Evolutionary conservation across 2,113 vertebrate species (phyloP).

Genomic region (Indicator indicator): DNA sequence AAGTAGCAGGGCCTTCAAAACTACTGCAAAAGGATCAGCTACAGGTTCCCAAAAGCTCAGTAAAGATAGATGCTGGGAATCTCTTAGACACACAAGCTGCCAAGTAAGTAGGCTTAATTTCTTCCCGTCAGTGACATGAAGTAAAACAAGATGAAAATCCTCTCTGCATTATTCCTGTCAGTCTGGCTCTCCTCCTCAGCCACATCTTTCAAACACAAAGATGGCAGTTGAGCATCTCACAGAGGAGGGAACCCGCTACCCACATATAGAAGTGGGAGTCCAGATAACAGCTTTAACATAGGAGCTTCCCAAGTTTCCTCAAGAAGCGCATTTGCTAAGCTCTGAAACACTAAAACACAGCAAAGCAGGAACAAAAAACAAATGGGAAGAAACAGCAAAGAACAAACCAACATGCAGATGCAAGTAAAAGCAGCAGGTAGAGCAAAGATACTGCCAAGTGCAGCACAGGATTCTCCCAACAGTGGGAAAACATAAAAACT

Average conservation of each 20-base stretch:
- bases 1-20: background rate
- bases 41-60: background rate
- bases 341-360: background rate
- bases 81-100: background rate
- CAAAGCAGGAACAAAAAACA: background rate
- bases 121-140: constrained; percentile 10
- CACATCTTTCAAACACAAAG: background rate
- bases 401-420: rapidly evolving
- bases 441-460: rapidly evolving
- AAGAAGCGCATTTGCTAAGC: background rate
- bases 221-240: background rate
- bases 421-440: background rate
- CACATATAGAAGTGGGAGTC: background rate
- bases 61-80: background rate
- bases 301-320: background rate
- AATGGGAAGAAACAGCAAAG: rapidly evolving
- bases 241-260: background rate
- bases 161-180: background rate
- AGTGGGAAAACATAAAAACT: background rate
- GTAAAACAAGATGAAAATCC: background rate
- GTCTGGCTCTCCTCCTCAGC: constrained; percentile 32
- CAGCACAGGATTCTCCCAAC: background rate
- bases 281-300: constrained; percentile 3
- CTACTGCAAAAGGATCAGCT: background rate
- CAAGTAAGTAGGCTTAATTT: constrained; percentile 60